Evolutionary conservation across 2,797 vertebrate species (phyloP).

Genomic region (Gymnoscopelus braueri): DNA sequence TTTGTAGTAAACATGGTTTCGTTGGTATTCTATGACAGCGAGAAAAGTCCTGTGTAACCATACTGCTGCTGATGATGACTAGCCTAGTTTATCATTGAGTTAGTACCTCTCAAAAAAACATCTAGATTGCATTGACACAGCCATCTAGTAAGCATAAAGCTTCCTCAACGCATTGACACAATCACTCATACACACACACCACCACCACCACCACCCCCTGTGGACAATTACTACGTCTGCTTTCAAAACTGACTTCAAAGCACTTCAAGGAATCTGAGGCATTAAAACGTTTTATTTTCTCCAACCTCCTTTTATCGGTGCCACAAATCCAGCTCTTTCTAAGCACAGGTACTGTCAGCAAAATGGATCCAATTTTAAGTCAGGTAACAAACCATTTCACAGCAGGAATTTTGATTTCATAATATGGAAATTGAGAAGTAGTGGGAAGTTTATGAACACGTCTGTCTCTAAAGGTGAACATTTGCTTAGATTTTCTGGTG

Average conservation of each 20-base stretch:
- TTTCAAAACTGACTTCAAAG: conserved; percentile 71
- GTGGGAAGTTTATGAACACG: conserved; percentile 71
- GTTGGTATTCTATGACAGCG: background rate
- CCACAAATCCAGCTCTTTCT: conserved; percentile 62
- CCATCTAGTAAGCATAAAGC: conserved; percentile 2
- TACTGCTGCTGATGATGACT: conserved; percentile 13
- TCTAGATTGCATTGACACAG: too few species aligned
- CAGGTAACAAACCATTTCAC: conserved; percentile 62
- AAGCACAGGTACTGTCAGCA: conserved; percentile 59
- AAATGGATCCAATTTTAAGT: conserved; percentile 54
- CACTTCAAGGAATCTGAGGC: conserved; percentile 63
- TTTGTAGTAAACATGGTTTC: conserved; percentile 5
- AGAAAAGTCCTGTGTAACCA: background rate
- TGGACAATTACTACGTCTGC: conserved; percentile 74
- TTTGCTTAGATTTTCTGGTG: conserved; percentile 78
- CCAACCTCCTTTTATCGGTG: conserved; percentile 63
- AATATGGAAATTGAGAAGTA: conserved; percentile 71
- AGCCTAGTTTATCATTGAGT: conserved; percentile 14
- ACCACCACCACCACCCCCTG: conserved; percentile 31
- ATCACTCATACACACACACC: conserved; percentile 14
- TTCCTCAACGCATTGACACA: conserved; percentile 30
- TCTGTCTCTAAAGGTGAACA: conserved; percentile 72
- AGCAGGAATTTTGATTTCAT: conserved; percentile 63
- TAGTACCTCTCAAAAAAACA: background rate
- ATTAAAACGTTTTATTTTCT: conserved; percentile 74